Conservation (phyloP, 2,797 vertebrate genomes). For the Sebastes vulpes region DNA sequence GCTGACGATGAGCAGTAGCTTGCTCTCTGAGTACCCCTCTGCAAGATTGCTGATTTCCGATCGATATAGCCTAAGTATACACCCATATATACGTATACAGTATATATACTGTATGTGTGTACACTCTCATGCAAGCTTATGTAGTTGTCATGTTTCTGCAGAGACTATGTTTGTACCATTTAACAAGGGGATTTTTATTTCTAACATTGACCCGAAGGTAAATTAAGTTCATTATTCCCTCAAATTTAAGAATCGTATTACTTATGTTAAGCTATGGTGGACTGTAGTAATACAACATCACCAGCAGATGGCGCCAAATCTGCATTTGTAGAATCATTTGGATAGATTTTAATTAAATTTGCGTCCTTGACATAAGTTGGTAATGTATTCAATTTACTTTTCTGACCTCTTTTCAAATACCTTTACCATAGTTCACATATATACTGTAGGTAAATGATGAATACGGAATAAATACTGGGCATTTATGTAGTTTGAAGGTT, state of each 20-base stretch:
- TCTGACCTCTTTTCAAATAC: not conserved
- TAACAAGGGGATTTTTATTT: not conserved
- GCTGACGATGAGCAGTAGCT: too few relatives aligned
- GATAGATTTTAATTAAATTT: not conserved
- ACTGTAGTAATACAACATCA: not conserved
- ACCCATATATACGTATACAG: too few relatives aligned
- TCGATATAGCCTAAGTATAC: too few relatives aligned
- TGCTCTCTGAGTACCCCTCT: too few relatives aligned
- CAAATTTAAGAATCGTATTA: not conserved
- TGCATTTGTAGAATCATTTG: not conserved
- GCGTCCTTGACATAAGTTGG: not conserved
- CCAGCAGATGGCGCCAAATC: constrained; percentile 55
- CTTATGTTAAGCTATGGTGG: fast-evolving
- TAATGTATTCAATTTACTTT: not conserved
- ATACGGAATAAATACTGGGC: not conserved
- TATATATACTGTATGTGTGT: too few relatives aligned
- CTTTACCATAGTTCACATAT: not conserved
- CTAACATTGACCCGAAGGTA: too few relatives aligned
- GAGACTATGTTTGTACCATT: not conserved
- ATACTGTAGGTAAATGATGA: not conserved
- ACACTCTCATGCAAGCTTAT: not conserved
- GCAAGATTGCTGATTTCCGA: too few relatives aligned
- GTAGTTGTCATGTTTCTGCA: too few relatives aligned
- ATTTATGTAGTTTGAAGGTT: not conserved
- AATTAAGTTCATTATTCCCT: not conserved